phyloP scores from a whole-genome alignment of 2,797 vertebrate genomes.

The Fratercula arctica region DNA sequence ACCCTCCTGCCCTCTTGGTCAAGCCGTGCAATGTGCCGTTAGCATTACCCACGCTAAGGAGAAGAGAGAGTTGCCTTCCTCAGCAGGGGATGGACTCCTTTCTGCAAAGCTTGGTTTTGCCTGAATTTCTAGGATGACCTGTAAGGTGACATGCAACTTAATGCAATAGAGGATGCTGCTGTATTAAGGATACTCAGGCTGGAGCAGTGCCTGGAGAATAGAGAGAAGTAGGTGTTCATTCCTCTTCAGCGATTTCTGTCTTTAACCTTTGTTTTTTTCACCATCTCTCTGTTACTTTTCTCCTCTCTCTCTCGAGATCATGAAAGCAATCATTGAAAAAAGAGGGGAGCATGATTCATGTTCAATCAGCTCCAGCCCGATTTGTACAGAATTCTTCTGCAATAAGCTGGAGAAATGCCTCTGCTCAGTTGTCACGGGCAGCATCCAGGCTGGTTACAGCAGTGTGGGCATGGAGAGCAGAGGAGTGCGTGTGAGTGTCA shows the following conservation, averaged over 20 bases:
- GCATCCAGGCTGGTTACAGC: not conserved
- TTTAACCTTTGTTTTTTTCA: conserved; percentile 32
- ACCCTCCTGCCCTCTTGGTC: not conserved
- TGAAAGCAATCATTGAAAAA: not conserved
- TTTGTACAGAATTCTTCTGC: not conserved
- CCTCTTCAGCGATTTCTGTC: not conserved
- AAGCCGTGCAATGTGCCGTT: not conserved
- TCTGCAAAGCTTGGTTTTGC: not conserved
- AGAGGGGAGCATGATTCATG: not conserved
- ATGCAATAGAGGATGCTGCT: not conserved
- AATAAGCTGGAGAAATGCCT: not conserved
- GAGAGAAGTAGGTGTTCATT: not conserved
- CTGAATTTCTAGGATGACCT: not conserved
- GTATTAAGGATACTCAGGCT: not conserved
- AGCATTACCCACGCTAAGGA: not conserved
- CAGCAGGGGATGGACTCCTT: not conserved
- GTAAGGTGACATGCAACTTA: not conserved
- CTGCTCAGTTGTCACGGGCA: not conserved
- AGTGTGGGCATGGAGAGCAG: not conserved
- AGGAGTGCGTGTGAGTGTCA: not conserved
- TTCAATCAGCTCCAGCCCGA: not conserved
- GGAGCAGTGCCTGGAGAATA: not conserved
- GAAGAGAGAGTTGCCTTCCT: not conserved
- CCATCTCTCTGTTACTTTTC: not conserved
- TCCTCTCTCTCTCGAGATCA: not conserved